Conservation (phyloP, 1,140 invertebrate species). For the Propsilocerus akamusi region DNA sequence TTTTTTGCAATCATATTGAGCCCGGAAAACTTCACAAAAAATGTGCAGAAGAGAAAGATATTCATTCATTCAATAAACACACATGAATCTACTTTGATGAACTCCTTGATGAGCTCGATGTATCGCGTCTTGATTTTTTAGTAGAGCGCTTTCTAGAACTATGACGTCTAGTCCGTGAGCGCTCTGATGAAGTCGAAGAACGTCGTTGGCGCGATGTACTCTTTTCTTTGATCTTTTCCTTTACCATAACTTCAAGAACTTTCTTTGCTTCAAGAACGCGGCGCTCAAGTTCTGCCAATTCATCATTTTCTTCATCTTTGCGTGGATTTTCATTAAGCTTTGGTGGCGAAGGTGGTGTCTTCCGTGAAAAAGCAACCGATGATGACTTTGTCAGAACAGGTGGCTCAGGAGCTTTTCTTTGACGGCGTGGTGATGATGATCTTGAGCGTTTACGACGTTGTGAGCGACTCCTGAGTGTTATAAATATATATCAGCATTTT, state of each 20-base stretch:
- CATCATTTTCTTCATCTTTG: neutral
- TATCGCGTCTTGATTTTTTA: too few relatives aligned
- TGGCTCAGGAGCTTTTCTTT: neutral
- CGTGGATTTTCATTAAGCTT: neutral
- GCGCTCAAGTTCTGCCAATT: neutral
- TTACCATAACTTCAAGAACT: neutral
- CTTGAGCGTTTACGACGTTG: neutral
- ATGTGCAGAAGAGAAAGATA: neutral
- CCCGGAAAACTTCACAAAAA: neutral
- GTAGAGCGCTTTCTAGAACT: neutral
- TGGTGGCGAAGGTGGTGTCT: too few relatives aligned
- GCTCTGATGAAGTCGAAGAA: neutral
- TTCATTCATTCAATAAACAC: neutral
- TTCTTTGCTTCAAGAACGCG: neutral
- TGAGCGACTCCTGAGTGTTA: too few relatives aligned
- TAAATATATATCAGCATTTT: too few relatives aligned
- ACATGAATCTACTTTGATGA: neutral
- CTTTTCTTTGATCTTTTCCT: neutral
- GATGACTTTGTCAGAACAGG: too few relatives aligned
- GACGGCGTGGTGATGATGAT: neutral
- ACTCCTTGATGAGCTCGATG: neutral
- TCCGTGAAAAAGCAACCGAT: too few relatives aligned
- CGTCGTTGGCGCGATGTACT: conserved; percentile 1
- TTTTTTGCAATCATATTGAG: neutral
- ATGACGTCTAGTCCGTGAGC: neutral